Evolutionary conservation across 1,140 invertebrate species (phyloP), one percentile per base, ranked within the genome.

Genomic region (Lordiphosa mommai): DNA sequence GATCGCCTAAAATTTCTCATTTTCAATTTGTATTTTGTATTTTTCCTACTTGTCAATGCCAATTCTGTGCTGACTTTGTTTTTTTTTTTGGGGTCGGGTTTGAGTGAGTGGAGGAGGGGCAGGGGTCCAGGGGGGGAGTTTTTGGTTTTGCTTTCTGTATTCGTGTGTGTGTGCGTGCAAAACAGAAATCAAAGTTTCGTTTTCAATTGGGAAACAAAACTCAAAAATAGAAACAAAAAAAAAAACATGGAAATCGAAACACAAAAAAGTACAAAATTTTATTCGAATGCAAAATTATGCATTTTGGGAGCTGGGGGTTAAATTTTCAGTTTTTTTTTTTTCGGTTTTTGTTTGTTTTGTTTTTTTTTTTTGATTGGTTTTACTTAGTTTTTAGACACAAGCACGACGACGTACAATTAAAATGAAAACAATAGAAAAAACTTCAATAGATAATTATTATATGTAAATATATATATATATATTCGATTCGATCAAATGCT

Each of bases 381-480:
- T 13, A 36, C 40, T 53, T 61, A 49, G 37, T 17, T 58, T 80
- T 70, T 80, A 74, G 76, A 80, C 74, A 80, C 74, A 80, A 80
- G 76, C 76, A 80, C 66, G 71, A 80, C 76, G 70, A 80, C 66
- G 74, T 70, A 80, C 74, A 80, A 80, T 74, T 68, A 66, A 74
- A 82, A 14, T 13, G 6, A 9, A 16, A 38, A 16, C 8, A 10
- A 20, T 16, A 6, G 57, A 52, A 40, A 82, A 80, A 57, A 82
- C 44, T 71, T 71, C 70, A 82, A 70, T 82, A 82, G 52, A 82
- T 65, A 69, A 67, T 70, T 82, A 55, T 57, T 48, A 50, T 70
- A 70, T 70, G 53, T 61, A 72, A 51, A 52, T 72, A 64, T 65
- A 16, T 52, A 23, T 33, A 56, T 66, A 60, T 73, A 74, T 80